Base-by-base conservation (phyloP, 2,888 invertebrate species). In the Formica aserva region DNA sequence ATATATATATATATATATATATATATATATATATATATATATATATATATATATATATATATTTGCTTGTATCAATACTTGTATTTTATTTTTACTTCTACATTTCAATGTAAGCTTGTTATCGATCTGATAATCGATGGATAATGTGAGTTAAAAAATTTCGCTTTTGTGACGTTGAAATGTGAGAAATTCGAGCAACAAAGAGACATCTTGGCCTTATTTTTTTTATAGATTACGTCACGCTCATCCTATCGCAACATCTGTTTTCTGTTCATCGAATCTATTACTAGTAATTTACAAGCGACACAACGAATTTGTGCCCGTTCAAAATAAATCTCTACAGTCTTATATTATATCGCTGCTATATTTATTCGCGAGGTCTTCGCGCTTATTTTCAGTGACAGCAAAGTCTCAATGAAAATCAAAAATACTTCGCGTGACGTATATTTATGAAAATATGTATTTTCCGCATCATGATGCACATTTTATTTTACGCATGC, bases 291-390 rank as follows among this genome's bases (percentile, higher is more conserved):
- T 63, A 32, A 15, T 52, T 72, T 67, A 22, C n/a, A 62, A 48
- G 22, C 29, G 22, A 57, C 48, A 41, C 18, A 32, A 18, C 15
- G 41, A 57, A 29, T 13, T 67, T 71, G n/a, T 18, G 6, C 6
- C 13, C n/a, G 65, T 67, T 63, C 22, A 15, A 72, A 77, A 84
- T 67, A 60, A 85, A 85, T 62, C 13, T 62, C 13, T 52, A 15
- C 35, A 5, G 29, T 41, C 55, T 63, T 65, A 57, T 75, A 48
- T 48, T 67, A 66, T 66, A 45, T 65, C 57, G 35, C 15, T 26
- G 52, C 67, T 85, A 75, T 74, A 78, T 69, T 75, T 75, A 66
- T 66, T 63, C 57, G 18, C 48, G 66, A 76, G 84, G 76, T 52
- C 38, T 41, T 29, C 63, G 65, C 26, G 65, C 26, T 60, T 81